phyloP scores from a whole-genome alignment of 2,113 vertebrate genomes.

The Strix aluco region DNA sequence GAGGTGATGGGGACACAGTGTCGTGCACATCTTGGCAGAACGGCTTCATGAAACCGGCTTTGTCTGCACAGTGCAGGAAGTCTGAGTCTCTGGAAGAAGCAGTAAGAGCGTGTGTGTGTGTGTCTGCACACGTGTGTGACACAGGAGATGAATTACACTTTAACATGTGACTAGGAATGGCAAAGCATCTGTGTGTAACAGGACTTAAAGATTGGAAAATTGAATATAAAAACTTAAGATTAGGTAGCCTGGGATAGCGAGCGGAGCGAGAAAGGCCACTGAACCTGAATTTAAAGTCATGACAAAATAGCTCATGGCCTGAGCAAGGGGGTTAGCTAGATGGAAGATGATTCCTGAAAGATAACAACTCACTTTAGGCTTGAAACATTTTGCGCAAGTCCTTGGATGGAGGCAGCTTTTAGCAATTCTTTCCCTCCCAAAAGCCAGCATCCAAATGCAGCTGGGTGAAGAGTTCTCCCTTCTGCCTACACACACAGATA shows the following conservation, averaged over 20 bases:
- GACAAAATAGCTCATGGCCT: not conserved
- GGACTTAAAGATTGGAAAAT: not conserved
- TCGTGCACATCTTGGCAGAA: not conserved
- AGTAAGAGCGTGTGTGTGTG: rapidly evolving
- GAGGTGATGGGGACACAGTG: not conserved
- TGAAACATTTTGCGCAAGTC: not conserved
- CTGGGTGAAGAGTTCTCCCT: constrained; percentile 45
- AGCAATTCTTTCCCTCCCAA: not conserved
- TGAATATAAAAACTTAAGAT: not conserved
- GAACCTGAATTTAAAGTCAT: not conserved
- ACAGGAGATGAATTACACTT: not conserved
- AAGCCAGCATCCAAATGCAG: not conserved
- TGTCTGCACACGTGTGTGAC: rapidly evolving
- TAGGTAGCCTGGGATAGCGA: not conserved
- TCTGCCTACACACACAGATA: constrained; percentile 15
- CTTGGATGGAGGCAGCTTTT: not conserved
- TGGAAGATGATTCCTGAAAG: not conserved
- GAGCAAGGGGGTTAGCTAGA: not conserved
- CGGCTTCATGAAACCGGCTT: not conserved
- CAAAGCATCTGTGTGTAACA: not conserved
- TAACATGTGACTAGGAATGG: not conserved
- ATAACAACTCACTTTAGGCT: not conserved
- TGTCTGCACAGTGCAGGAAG: not conserved
- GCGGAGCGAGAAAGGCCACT: not conserved
- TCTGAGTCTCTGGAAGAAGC: not conserved